Base-by-base conservation (phyloP, 2,888 invertebrate species). In the Tenodera sinensis region DNA sequence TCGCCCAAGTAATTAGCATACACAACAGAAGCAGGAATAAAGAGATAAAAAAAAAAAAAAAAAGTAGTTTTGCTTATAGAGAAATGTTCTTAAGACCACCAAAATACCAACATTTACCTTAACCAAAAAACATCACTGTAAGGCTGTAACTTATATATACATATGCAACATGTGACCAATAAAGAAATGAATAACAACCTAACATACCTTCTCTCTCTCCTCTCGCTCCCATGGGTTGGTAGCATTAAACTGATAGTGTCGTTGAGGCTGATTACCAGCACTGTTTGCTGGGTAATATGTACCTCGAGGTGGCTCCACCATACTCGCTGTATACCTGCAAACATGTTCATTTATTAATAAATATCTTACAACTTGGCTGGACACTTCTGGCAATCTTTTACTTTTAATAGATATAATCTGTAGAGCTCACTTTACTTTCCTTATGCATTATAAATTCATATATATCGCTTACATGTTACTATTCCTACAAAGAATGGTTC, bases 211-310 rank as follows among this genome's bases (percentile, higher is more conserved):
- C 94, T 98, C 98, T 91, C 97, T 96, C 93, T 98, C 98, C 94
- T 98, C 98, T 42, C 98, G 95, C 92, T 98, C 98, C 98, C 98
- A 98, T 1, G 98, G 98, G 94, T 97, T 97, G 91, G 96, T 93
- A 47, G 94, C 94, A 90, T 93, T 92, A 89, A 92, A 94, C 85
- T 93, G 94, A 91, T 93, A 93, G 2, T 93, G 94, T 28, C 93
- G 93, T 28, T 93, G 93, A 83, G 93, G 93, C 25, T 93, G 93
- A n/a, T 92, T 92, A 15, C 91, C 93, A 89, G 91, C 93, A 90
- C 90, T 92, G 94, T 93, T 92, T 3, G 94, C 93, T 20, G 95
- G 95, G 93, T 96, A 96, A 92, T 96, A 96, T 47, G 96, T 95
- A 92, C 96, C 96, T 91, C 96, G 96, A 0, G 92, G 93, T 90